phyloP scores from a whole-genome alignment of 2,797 vertebrate species.

The Urocyon cinereoargenteus region DNA sequence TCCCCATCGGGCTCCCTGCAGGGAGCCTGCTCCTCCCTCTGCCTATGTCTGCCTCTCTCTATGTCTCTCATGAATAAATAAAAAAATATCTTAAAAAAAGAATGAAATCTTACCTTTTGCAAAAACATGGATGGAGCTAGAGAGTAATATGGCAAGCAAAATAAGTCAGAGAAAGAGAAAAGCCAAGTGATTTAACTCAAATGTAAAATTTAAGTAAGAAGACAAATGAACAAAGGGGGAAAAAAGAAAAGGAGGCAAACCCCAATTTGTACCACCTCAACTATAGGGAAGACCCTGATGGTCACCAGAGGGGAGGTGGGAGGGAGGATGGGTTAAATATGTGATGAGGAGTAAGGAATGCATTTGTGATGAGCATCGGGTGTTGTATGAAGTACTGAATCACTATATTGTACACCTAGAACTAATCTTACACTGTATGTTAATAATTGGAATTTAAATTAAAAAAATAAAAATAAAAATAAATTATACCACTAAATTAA shows the following conservation, averaged over 20 bases:
- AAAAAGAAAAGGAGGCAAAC: neutral
- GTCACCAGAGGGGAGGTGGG: neutral
- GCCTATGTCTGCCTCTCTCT: too few species aligned
- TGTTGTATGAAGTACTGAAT: neutral
- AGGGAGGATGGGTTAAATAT: neutral
- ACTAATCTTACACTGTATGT: neutral
- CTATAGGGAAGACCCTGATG: neutral
- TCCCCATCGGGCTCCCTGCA: too few species aligned
- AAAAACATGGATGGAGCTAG: neutral
- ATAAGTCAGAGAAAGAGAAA: neutral
- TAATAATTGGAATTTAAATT: neutral
- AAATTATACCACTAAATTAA: neutral
- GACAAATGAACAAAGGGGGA: neutral
- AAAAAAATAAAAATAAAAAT: neutral
- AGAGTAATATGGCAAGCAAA: neutral
- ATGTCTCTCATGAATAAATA: too few species aligned
- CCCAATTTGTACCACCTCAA: neutral
- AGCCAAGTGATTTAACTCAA: neutral
- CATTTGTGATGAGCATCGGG: neutral
- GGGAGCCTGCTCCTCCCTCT: too few species aligned
- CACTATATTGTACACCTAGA: neutral
- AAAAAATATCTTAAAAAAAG: neutral
- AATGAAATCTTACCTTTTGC: neutral
- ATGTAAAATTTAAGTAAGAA: neutral
- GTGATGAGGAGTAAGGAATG: neutral